Conservation (phyloP, 1,140 invertebrate species). For the Thaumetopoea pityocampa region DNA sequence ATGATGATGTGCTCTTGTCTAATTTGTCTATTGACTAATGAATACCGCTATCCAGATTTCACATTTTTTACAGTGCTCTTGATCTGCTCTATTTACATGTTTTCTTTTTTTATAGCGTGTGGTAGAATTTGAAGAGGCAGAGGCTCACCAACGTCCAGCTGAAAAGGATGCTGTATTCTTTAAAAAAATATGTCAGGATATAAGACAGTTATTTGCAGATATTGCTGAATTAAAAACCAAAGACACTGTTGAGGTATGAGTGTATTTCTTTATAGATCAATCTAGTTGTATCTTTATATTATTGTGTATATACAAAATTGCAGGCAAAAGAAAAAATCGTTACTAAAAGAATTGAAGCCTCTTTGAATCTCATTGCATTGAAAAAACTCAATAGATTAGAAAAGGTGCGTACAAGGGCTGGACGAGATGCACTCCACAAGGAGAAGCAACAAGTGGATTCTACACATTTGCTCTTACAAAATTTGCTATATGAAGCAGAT, state of each 20-base stretch:
- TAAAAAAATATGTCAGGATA: constrained; percentile 81
- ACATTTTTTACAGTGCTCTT: too few relatives aligned
- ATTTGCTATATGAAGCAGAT: constrained; percentile 95
- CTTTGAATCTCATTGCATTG: constrained; percentile 85
- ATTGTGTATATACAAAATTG: constrained; percentile 24
- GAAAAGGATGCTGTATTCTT: constrained; percentile 83
- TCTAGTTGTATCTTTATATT: not conserved
- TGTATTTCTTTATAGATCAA: constrained; percentile 8
- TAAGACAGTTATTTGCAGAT: constrained; percentile 79
- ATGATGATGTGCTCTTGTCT: too few relatives aligned
- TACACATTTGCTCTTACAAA: constrained; percentile 93
- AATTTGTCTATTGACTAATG: too few relatives aligned
- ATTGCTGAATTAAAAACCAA: constrained; percentile 80
- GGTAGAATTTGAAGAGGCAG: constrained; percentile 83
- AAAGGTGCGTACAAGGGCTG: constrained; percentile 89
- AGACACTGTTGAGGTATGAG: constrained; percentile 71
- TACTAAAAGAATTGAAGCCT: constrained; percentile 82
- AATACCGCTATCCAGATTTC: too few relatives aligned
- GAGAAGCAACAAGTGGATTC: constrained; percentile 93
- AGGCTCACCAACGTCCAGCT: constrained; percentile 80
- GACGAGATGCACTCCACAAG: constrained; percentile 85
- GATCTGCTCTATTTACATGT: too few relatives aligned
- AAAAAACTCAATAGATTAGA: constrained; percentile 95
- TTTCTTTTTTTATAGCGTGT: constrained; percentile 74
- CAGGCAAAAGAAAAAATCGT: constrained; percentile 79